Evolutionary conservation across 2,797 vertebrate genomes (phyloP), one percentile per base, ranked within the genome.

Genomic region (Chiroxiphia lanceolata): DNA sequence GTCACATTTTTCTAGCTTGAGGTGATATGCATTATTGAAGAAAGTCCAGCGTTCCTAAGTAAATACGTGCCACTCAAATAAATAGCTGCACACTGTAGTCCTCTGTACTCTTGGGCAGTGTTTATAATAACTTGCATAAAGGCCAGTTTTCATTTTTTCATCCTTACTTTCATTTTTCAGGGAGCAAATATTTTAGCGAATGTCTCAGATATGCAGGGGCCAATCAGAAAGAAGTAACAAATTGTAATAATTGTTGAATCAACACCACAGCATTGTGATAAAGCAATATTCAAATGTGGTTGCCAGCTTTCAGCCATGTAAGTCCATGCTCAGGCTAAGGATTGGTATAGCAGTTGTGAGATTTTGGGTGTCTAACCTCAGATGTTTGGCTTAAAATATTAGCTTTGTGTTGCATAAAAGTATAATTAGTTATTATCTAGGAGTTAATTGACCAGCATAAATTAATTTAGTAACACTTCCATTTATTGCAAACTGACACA

Each of bases 11-110:
- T 69, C 27, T 91, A 93, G 69, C 80, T 93, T 83, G 65, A 90
- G 54, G 72, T 78, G n/a, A 19, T 65, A 88, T 95, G 69, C 70
- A 94, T 97, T 97, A 97, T 90, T 96, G 78, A 96, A 91, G 87
- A 85, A 29, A 65, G 84, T 88, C 94, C 94, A 91, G 50, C 5
- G 1, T 44, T 81, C 40, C 83, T 57, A 83, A 92, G 72, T 51
- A 91, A 95, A 83, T 90, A 76, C 36, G 53, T 91, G 78, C 47
- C 57, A 64, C 64, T 93, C 86, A 80, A 76, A 90, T 86, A 94
- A 88, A 81, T 79, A 69, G 69, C 59, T 87, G 48, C 6, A 19
- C 51, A 45, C 61, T 80, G 1, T 31, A 42, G 19, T 77, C 6
- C 13, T 70, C 78, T 89, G 34, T 59, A 60, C 11, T 87, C 57